Base-by-base conservation (phyloP, 2,113 vertebrate genomes). In the Festucalex cinctus region DNA sequence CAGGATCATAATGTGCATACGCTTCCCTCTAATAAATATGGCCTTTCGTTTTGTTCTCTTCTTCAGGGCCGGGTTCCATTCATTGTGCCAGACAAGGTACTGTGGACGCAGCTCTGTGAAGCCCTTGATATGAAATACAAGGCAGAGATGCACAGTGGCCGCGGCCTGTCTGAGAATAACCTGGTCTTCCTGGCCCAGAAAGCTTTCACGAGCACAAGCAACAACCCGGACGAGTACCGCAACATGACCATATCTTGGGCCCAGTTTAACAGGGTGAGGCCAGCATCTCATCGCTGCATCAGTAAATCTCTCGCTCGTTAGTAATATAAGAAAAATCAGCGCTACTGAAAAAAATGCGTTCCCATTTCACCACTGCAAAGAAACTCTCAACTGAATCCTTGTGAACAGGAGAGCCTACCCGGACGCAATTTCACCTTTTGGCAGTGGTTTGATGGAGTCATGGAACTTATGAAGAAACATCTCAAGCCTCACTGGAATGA, bases 381-480 rank as follows among this genome's bases (percentile, higher is more conserved):
- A 14, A 24, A 53, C 5, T 57, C 53, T 58, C 56, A 58, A 19
- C 56, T 36, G 5, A 2, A 17, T 1, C 43, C n/a, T 43, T 54
- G 24, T 73, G 12, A 51, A 44, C 79, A 98, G 96, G 97, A 98
- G 83, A 98, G 94, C 80, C 82, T 98, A 69, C 96, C 94, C 0
- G 95, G 95, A 63, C 92, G 96, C 79, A 97, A 94, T 88, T 98
- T 97, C 77, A 98, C 97, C 66, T 98, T 98, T 88, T 98, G 97
- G 97, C 96, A 98, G 85, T 98, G 97, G 97, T 98, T 98, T 58
- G 97, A 98, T 0, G 97, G 97, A 10, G 96, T 98, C 20, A 95
- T 98, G 84, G 97, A 98, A 79, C 95, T 98, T 69, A 92, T 97
- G 86, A 98, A 96, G 90, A 98, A 96, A 69, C 95, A 98, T 62